Base-by-base conservation (phyloP, 2,888 invertebrate genomes). In the Neoaliturus tenellus region DNA sequence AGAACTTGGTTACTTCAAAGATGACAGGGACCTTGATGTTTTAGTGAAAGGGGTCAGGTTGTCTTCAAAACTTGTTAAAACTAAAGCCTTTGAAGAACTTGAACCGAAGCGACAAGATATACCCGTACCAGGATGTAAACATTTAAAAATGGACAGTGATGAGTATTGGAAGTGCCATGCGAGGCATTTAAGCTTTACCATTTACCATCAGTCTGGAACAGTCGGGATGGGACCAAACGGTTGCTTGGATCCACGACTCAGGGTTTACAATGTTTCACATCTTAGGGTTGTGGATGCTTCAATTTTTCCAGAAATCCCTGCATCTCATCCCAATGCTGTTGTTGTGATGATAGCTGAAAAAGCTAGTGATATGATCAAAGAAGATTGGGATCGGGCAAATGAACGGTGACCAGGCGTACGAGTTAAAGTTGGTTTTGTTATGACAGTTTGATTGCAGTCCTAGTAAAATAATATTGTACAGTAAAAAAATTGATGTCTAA, bases 281-380 rank as follows among this genome's bases (percentile, higher is more conserved):
- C 89, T 95, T 28, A 90, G 95, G 84, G 94, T 95, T 0, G 93
- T 93, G 2, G 95, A 95, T 88, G 94, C 94, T 31, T 94, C 95
- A 85, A 91, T 95, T 28, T 94, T 95, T 89, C 95, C 95, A 0
- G 91, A 92, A 80, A 92, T 94, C 10, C 92, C 94, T 62, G 93
- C 93, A 12, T 93, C 93, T 0, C 95, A 95, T 89, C 94, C 94
- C 0, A 93, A 93, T 80, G 95, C 94, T 0, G 93, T 94, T 3
- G 93, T 94, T 0, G 93, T 95, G 51, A 95, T 95, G 95, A 93
- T 95, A 44, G 95, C 94, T 0, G 95, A 96, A 90, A 95, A 95
- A 88, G 95, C 87, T 1, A 85, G 87, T 14, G 89, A 89, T 83
- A 83, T 89, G 85, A 88, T 89, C 20, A 89, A 89, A 83, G 85